phyloP scores from a whole-genome alignment of 1,140 invertebrate genomes.

The Campodea augens region DNA sequence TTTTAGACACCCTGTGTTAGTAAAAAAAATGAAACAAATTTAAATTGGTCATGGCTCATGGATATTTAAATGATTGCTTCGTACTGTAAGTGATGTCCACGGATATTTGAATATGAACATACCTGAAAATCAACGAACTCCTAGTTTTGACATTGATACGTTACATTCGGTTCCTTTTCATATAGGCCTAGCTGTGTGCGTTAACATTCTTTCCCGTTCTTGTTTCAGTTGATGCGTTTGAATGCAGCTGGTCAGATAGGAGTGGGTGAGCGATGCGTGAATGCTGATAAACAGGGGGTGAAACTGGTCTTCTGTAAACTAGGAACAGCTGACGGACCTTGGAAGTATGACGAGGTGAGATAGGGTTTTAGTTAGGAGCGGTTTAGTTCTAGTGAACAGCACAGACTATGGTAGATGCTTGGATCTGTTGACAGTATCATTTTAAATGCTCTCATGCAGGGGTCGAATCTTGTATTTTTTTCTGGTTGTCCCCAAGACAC shows the following conservation, averaged over 20 bases:
- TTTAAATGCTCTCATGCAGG: not conserved
- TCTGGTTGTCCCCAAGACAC: too few species aligned
- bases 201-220: constrained; percentile 12
- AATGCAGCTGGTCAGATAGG: constrained; percentile 88
- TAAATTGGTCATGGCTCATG: too few species aligned
- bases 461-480: too few species aligned
- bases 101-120: not conserved
- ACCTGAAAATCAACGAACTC: not conserved
- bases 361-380: constrained; percentile 10
- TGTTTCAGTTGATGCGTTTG: constrained; percentile 55
- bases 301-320: constrained; percentile 73
- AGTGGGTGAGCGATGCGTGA: constrained; percentile 86
- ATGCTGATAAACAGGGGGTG: constrained; percentile 63
- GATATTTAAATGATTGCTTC: not conserved
- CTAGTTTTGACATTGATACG: too few species aligned
- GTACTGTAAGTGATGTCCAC: not conserved
- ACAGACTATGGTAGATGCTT: constrained; percentile 1
- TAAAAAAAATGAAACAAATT: too few species aligned
- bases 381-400: constrained; percentile 3
- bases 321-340: constrained; percentile 82
- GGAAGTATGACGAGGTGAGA: constrained; percentile 58
- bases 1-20: too few species aligned
- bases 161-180: too few species aligned
- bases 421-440: constrained; percentile 4
- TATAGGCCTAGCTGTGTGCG: too few species aligned